Conservation (phyloP, 2,888 invertebrate genomes). For the Melanargia galathea region DNA sequence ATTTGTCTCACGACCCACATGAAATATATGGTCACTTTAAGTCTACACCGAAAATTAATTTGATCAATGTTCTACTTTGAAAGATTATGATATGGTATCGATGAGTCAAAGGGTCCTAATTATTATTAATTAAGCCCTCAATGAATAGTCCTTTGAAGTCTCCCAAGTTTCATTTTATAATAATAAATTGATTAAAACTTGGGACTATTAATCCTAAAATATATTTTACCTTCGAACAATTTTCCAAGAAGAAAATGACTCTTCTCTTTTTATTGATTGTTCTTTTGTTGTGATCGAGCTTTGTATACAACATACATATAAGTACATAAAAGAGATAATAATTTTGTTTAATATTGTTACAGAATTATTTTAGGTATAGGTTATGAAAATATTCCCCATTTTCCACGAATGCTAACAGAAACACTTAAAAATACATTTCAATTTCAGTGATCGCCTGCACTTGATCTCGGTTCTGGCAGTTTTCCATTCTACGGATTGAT, state of each 20-base stretch:
- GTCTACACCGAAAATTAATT: not conserved
- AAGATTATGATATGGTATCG: not conserved
- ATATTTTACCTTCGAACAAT: too few relatives aligned
- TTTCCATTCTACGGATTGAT: slow-evolving; percentile 25
- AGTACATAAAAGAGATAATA: too few relatives aligned
- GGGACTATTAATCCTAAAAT: not conserved
- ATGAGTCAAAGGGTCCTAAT: not conserved
- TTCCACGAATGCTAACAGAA: slow-evolving; percentile 5
- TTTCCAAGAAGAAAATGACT: too few relatives aligned
- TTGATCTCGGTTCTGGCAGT: slow-evolving; percentile 34
- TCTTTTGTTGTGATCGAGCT: too few relatives aligned
- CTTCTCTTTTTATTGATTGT: too few relatives aligned
- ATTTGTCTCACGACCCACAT: not conserved
- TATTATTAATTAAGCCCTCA: not conserved
- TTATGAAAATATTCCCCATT: too few relatives aligned
- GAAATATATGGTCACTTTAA: not conserved
- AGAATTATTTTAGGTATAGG: not conserved
- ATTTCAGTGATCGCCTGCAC: slow-evolving; percentile 24
- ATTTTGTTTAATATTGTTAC: too few relatives aligned
- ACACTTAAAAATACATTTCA: slow-evolving; percentile 14
- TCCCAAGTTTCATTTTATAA: not conserved
- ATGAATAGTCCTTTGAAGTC: not conserved
- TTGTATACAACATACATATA: too few relatives aligned
- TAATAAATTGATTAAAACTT: not conserved
- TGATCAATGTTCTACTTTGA: not conserved